Evolutionary conservation across 2,888 invertebrate genomes (phyloP).

Genomic region (Eugnorisma glareosa): DNA sequence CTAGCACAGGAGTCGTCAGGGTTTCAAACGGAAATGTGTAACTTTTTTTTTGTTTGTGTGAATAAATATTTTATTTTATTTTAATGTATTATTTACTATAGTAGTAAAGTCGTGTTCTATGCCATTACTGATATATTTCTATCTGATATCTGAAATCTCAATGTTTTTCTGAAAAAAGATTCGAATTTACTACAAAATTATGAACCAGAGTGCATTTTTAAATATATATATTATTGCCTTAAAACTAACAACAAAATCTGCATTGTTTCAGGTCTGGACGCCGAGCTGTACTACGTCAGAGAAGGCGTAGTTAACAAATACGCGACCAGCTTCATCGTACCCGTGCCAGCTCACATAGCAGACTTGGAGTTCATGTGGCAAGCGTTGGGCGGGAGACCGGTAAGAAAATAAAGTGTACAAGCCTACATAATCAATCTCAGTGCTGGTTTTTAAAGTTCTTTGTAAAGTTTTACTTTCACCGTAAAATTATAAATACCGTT

Average conservation of each 20-base stretch:
- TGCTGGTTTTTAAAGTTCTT: too few relatives aligned
- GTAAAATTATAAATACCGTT: too few relatives aligned
- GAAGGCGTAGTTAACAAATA: conserved; percentile 96
- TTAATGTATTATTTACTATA: too few relatives aligned
- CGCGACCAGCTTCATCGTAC: conserved; percentile 95
- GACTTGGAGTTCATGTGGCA: conserved; percentile 97
- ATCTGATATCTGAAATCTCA: background rate
- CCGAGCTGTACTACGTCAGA: conserved; percentile 95
- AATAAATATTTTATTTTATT: too few relatives aligned
- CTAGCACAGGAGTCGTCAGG: too few relatives aligned
- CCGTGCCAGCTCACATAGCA: conserved; percentile 94
- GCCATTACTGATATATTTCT: background rate
- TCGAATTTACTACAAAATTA: background rate
- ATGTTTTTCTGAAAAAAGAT: background rate
- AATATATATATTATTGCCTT: background rate
- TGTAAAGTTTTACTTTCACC: too few relatives aligned
- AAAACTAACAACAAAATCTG: conserved; percentile 2
- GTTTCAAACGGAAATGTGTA: too few relatives aligned
- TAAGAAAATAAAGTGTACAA: conserved; percentile 81
- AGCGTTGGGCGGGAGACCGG: conserved; percentile 93
- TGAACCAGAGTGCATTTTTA: background rate
- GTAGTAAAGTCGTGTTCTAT: background rate
- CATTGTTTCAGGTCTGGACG: conserved; percentile 92
- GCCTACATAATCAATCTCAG: too few relatives aligned
- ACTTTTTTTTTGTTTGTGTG: too few relatives aligned